phyloP scores from a whole-genome alignment of 2,888 invertebrate genomes.

The Branchinecta sandiegonensis region DNA sequence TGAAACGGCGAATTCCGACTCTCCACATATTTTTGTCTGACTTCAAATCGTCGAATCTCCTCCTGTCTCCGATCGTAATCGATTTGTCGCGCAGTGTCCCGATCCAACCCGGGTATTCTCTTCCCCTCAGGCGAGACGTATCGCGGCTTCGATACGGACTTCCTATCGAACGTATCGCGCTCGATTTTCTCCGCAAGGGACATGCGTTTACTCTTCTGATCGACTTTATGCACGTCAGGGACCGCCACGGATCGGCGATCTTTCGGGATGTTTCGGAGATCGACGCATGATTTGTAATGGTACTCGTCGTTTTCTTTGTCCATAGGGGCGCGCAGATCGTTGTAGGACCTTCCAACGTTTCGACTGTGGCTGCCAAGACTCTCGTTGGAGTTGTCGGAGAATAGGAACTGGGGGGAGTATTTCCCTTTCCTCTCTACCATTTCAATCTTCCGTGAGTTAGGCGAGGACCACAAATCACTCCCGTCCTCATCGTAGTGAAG shows the following conservation, averaged over 20 bases:
- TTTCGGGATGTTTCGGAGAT: conserved; percentile 5
- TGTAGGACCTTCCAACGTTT: conserved; percentile 1
- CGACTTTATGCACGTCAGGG: not conserved
- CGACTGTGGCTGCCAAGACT: not conserved
- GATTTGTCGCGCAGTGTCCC: conserved; percentile 35
- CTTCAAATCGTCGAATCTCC: not conserved
- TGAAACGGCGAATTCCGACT: not conserved
- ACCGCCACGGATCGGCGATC: not conserved
- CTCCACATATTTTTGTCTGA: not conserved
- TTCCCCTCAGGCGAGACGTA: conserved; percentile 41
- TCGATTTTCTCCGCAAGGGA: not conserved
- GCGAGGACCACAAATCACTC: not conserved
- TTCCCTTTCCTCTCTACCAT: conserved; percentile 8
- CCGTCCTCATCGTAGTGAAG: not conserved
- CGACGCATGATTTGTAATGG: not conserved
- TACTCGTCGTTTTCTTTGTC: not conserved
- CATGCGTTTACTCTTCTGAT: not conserved
- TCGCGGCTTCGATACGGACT: not conserved
- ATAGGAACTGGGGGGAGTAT: not conserved
- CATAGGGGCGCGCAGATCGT: not conserved
- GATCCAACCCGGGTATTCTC: conserved; percentile 41
- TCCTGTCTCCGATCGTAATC: conserved; percentile 9
- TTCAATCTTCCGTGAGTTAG: not conserved
- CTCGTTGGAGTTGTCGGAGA: not conserved
- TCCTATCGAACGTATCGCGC: not conserved